Evolutionary conservation across 2,113 vertebrate species (phyloP), one percentile per base, ranked within the genome.

Genomic region (Cyphomyrus discorhynchus): DNA sequence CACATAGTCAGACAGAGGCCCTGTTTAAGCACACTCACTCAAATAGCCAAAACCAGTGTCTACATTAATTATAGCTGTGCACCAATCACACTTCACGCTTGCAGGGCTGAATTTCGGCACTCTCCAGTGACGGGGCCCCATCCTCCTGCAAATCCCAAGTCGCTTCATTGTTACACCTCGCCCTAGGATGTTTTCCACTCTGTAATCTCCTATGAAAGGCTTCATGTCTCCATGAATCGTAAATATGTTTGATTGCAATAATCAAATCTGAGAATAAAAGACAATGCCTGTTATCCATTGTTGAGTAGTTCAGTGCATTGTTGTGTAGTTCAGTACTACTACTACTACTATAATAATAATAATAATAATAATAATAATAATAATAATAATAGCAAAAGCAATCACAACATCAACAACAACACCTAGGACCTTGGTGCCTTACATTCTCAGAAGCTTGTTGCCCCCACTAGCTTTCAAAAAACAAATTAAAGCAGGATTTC

Each of bases 151-250:
- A 47, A 84, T 84, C 82, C 82, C 82, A 47, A 3, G 11, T n/a
- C 3, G 82, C 82, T 46, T 84, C 47, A 84, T 84, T 84, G 82
- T 84, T 47, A 49, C 82, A 84, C 82, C 82, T 47, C 0, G 82
- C 82, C 82, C 24, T 84, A 47, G 82, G 82, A 84, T 84, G 82
- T 84, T 84, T 84, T 84, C 45, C 82, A 84, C 82, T 84, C 82
- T n/a, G 82, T 84, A 84, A 46, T 84, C 82, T 84, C 82, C 42
- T 84, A 47, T 46, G 45, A 24, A 42, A 47, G 82, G 8, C 24
- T 21, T 45, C 21, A 24, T 21, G 39, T 45, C 82, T 84, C 39
- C 45, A 46, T 17, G 2, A 84, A 84, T 84, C 45, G 39, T 47
- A 47, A 84, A 84, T 84, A 45, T 10, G 39, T 47, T 42, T 84